Evolutionary conservation across 1,140 invertebrate genomes (phyloP), one percentile per base, ranked within the genome.

Genomic region (Scaptomyza montana): DNA sequence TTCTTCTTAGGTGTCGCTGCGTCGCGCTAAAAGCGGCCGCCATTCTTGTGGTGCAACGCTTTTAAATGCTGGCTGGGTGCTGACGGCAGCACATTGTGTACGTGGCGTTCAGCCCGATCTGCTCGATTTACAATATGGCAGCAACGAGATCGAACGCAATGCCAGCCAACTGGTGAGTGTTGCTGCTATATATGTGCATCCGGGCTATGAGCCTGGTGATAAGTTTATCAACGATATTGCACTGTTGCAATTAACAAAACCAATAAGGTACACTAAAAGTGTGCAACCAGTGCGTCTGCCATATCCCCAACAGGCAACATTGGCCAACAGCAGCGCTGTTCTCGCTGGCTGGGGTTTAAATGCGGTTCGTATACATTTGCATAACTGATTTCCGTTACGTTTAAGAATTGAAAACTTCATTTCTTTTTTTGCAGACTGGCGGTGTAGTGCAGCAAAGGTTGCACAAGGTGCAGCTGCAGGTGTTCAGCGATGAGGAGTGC

Each of bases 401-500:
- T 19, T 1, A 51, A 41, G 12, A 3, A 50, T 67, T 30, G 28
- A 16, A 16, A 16, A 16, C 16, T 16, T 16, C 1, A 43, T 55
- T 6, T 2, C 3, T 2, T 3, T 33, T 21, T 56, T 74, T n/a
- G 6, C 51, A 93, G 92, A 91, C 90, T 3, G 85, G 86, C 21
- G 92, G 92, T n/a, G 51, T 60, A 25, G 74, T 91, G 25, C 91
- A 92, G 54, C 46, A 69, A 19, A 60, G 78, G 5, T 51, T 93
- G 28, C 91, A 93, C 59, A 90, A 91, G 66, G 92, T 92, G 5
- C 61, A 86, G 13, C 71, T 92, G 33, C 74, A 87, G 33, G 76
- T 90, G 8, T 92, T 92, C 49, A 74, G 80, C 47, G 81, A 92
- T 46, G 74, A 73, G 16, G 90, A 92, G 57, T 93, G 92, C 50